phyloP scores from a whole-genome alignment of 1,140 invertebrate species.

The Ceratosolen solmsi region DNA sequence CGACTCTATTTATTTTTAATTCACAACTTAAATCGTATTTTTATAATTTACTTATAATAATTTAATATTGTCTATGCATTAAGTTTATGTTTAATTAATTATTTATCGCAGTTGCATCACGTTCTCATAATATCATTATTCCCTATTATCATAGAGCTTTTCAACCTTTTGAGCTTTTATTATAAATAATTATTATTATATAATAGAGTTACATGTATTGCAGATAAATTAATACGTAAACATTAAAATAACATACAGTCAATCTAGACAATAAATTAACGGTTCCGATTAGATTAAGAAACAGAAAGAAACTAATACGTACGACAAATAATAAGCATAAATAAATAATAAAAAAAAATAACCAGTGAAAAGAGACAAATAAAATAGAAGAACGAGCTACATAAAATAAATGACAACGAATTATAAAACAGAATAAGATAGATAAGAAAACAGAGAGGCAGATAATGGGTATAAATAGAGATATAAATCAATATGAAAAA shows the following conservation, averaged over 20 bases:
- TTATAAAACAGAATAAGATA: conserved; percentile 18
- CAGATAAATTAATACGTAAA: background rate
- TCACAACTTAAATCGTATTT: no score
- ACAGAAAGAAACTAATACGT: background rate
- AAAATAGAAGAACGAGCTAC: background rate
- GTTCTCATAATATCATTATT: no score
- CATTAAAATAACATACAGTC: background rate
- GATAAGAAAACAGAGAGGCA: conserved; percentile 22
- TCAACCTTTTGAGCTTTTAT: no score
- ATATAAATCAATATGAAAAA: conserved; percentile 21
- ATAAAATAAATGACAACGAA: background rate
- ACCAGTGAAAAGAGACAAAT: background rate
- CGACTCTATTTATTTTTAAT: no score
- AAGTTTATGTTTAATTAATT: no score
- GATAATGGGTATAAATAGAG: conserved; percentile 5
- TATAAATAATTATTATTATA: no score
- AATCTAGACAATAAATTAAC: conserved; percentile 1
- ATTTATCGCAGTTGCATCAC: no score
- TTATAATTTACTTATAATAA: no score
- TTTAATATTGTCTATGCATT: no score
- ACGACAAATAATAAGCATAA: background rate
- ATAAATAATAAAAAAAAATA: conserved; percentile 24
- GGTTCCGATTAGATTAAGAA: background rate
- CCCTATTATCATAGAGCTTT: no score
- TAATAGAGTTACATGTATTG: background rate